Percentiles rank a stretch among this genome's conserved stretches.
Evolutionary conservation across 2,888 invertebrate species (phyloP).

Genomic region (Colostygia pectinataria): DNA sequence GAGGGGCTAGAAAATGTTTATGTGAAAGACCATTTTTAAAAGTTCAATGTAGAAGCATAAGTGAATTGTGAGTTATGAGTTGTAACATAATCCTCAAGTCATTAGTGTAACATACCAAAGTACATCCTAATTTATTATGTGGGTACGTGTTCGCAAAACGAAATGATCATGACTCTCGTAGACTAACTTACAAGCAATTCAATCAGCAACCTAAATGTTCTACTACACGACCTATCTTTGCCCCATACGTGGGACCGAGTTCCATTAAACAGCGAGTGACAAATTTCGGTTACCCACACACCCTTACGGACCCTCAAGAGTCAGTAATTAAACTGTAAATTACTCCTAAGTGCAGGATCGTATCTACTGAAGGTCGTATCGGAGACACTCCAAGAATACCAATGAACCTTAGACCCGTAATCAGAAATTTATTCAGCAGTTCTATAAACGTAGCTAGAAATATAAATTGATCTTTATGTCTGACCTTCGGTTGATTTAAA

Average conservation of each 20-base stretch:
- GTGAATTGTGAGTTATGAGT: too few species aligned
- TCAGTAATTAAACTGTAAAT: conserved; percentile 79
- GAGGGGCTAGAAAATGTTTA: too few species aligned
- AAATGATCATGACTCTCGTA: not conserved
- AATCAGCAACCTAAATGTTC: conserved; percentile 17
- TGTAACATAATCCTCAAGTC: too few species aligned
- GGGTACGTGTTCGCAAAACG: not conserved
- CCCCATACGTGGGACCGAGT: conserved; percentile 22
- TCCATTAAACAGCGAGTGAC: conserved; percentile 39
- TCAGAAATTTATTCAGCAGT: conserved; percentile 62
- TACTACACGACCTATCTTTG: conserved; percentile 2
- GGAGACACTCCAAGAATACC: conserved; percentile 62
- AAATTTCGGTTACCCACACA: conserved; percentile 46
- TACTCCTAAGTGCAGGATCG: conserved; percentile 72
- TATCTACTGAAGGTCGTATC: conserved; percentile 65
- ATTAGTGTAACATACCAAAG: too few species aligned
- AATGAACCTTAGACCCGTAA: conserved; percentile 64
- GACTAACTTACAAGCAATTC: conserved; percentile 3
- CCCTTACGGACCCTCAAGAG: conserved; percentile 42
- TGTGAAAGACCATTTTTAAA: too few species aligned
- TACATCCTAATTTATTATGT: too few species aligned
- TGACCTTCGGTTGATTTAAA: conserved; percentile 23
- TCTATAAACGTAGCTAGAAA: conserved; percentile 38
- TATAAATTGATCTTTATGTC: conserved; percentile 36
- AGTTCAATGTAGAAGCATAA: too few species aligned